A percentile compares a stretch with the other conserved stretches of the same genome.
Evolutionary conservation across 1,140 invertebrate genomes (phyloP).

Genomic region (Solenopsis invicta): DNA sequence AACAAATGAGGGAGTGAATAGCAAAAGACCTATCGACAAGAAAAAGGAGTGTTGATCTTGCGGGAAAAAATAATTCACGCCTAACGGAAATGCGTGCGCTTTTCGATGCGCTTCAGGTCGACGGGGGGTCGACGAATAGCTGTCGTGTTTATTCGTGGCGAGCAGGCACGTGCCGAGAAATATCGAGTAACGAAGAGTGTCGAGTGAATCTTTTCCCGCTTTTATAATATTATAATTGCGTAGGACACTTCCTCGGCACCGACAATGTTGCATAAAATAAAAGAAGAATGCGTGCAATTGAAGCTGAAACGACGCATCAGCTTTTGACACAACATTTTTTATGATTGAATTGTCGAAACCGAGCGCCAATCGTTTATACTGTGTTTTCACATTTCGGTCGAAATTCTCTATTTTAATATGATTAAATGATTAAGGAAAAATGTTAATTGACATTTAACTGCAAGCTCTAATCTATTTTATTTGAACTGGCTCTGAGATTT

Average conservation of each 20-base stretch:
- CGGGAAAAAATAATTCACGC: background rate
- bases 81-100: slow-evolving; percentile 8
- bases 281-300: background rate
- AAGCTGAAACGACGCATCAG: background rate
- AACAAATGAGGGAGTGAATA: background rate
- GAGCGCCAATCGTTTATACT: background rate
- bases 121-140: background rate
- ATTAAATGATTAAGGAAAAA: background rate
- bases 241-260: background rate
- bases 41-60: background rate
- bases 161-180: slow-evolving; percentile 27
- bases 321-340: background rate
- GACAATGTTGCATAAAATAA: background rate
- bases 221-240: background rate
- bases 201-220: background rate
- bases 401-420: too few relatives aligned
- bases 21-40: background rate
- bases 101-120: background rate
- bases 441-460: background rate
- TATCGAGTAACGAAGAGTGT: background rate
- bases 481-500: background rate
- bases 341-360: background rate
- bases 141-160: slow-evolving; percentile 5
- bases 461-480: background rate
- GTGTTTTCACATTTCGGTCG: too few relatives aligned